Conservation (phyloP, 2,797 vertebrate species). For the Neostethus bicornis region DNA sequence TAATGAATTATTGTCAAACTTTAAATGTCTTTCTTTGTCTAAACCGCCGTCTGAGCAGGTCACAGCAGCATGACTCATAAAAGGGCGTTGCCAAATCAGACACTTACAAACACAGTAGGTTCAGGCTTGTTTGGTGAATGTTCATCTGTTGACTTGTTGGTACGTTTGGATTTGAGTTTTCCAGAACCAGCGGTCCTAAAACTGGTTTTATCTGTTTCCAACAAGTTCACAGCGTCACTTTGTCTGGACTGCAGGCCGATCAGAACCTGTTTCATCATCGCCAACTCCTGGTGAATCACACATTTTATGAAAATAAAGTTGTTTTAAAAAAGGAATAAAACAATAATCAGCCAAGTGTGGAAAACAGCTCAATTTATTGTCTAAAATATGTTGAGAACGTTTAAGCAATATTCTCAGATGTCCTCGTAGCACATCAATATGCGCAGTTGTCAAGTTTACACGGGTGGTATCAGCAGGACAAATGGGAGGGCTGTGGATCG, state of each 20-base stretch:
- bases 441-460: constrained; percentile 32
- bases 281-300: constrained; percentile 83
- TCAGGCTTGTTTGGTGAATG: constrained; percentile 83
- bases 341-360: constrained; percentile 18
- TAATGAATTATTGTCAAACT: constrained; percentile 11
- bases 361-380: constrained; percentile 11
- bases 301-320: constrained; percentile 10
- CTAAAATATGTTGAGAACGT: neutral
- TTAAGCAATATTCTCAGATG: neutral
- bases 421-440: neutral
- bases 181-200: constrained; percentile 20
- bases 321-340: constrained; percentile 10
- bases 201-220: constrained; percentile 52
- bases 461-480: constrained; percentile 56
- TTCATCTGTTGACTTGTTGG: constrained; percentile 64
- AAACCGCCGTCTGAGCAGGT: constrained; percentile 45
- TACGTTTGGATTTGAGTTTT: constrained; percentile 53
- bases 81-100: constrained; percentile 46
- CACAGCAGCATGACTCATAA: constrained; percentile 54
- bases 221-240: constrained; percentile 64
- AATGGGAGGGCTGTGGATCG: constrained; percentile 72
- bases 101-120: constrained; percentile 95
- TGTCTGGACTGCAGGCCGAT: constrained; percentile 81
- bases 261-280: constrained; percentile 92
- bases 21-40: constrained; percentile 23